Evolutionary conservation across 2,888 invertebrate genomes (phyloP), one percentile per base, ranked within the genome.

Genomic region (Dicycla oo): DNA sequence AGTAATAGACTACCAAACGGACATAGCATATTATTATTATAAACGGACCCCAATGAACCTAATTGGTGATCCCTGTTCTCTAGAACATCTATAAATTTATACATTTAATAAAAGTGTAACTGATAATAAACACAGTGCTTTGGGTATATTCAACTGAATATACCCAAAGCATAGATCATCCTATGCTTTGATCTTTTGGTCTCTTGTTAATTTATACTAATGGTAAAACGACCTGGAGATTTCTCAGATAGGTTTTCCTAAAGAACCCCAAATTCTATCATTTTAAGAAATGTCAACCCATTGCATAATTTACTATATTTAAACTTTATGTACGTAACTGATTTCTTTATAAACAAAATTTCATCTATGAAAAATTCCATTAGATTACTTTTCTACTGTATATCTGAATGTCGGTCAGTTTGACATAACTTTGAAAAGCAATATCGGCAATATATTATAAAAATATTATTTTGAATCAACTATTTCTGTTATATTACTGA

Each of bases 381-480:
- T 90, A 88, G 81, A 88, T 89, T 85, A 86, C 87, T 86, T 86
- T 85, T 88, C 87, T 78, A 77, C 66, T 80, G 79, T 84, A 68
- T 86, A 88, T 87, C 83, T 85, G 88, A 88, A 86, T 84, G 89
- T 88, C 87, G 85, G 89, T 88, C 87, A 82, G 85, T 87, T 84
- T 85, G 81, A 82, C 78, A 76, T 74, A 79, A 72, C 74, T 79
- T 78, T 70, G 86, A 84, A 75, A 78, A 84, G 85, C 83, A 86
- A 86, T 86, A 85, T 75, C 86, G 86, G 88, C 73, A 77, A 65
- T 67, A 72, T 73, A 67, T 71, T 45, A 66, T 60, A 71, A 76
- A 74, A 76, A 82, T 51, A 68, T 66, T 53, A 51, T 65, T 64
- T 75, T 49, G 6, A 45, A 54, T 54, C 6, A 57, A 62, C 62